A percentile compares a stretch with the other conserved stretches of the same genome.
Conservation (phyloP, 2,888 invertebrate genomes). For the Mimumesa dahlbomi region DNA sequence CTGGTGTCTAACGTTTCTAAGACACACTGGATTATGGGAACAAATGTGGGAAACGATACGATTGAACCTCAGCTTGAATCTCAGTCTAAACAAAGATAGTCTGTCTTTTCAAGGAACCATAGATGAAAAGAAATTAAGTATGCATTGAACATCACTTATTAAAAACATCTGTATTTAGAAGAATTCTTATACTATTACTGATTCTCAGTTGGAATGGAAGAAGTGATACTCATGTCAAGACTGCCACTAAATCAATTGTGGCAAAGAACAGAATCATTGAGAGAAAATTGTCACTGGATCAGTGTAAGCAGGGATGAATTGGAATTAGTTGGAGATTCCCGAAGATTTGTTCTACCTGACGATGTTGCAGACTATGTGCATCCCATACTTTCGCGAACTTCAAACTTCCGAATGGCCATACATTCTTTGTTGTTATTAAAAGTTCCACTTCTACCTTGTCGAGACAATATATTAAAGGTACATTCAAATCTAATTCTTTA, state of each 20-base stretch:
- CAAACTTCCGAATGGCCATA: slow-evolving; percentile 84
- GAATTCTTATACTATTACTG: slow-evolving; percentile 18
- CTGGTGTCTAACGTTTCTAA: slow-evolving; percentile 83
- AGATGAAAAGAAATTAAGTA: slow-evolving; percentile 80
- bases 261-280: slow-evolving; percentile 87
- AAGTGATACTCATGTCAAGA: slow-evolving; percentile 83
- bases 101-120: slow-evolving; percentile 71
- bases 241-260: slow-evolving; percentile 88
- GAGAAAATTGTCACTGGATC: slow-evolving; percentile 88
- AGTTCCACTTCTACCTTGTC: slow-evolving; percentile 83
- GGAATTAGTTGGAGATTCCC: slow-evolving; percentile 83
- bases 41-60: slow-evolving; percentile 87
- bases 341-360: slow-evolving; percentile 85
- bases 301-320: slow-evolving; percentile 81
- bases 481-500: too few relatives aligned
- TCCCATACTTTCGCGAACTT: slow-evolving; percentile 83
- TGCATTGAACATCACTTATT: slow-evolving; percentile 37
- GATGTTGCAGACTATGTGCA: slow-evolving; percentile 86
- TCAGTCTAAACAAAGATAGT: slow-evolving; percentile 73
- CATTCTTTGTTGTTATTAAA: slow-evolving; percentile 83
- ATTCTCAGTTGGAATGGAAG: slow-evolving; percentile 83
- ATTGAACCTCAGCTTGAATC: slow-evolving; percentile 86
- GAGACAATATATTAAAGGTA: slow-evolving; percentile 70
- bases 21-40: slow-evolving; percentile 89
- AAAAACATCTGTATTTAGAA: neutral